Percentiles rank a stretch among this genome's conserved stretches.
Evolutionary conservation across 2,888 invertebrate genomes (phyloP).

Genomic region (Cyclophora punctaria): DNA sequence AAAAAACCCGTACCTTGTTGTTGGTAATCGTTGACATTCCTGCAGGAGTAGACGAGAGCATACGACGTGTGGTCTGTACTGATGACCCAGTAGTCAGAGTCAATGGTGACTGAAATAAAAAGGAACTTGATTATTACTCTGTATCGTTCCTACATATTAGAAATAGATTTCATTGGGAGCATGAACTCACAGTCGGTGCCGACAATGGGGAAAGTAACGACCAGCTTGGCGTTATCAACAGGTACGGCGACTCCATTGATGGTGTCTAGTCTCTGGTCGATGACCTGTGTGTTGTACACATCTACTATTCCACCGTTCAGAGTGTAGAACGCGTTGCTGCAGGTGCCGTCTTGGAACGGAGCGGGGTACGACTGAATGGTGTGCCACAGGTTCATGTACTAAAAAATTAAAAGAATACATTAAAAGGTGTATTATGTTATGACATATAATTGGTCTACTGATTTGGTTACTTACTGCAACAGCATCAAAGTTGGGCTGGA

Average conservation of each 20-base stretch:
- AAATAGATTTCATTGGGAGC: no score
- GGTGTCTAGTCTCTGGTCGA: slow-evolving; percentile 59
- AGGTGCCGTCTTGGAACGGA: slow-evolving; percentile 39
- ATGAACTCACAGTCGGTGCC: slow-evolving; percentile 54
- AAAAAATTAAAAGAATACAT: slow-evolving; percentile 12
- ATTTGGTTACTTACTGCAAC: slow-evolving; percentile 29
- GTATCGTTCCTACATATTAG: no score
- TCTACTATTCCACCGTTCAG: slow-evolving; percentile 31
- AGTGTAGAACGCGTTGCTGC: slow-evolving; percentile 44
- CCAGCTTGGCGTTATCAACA: slow-evolving; percentile 68
- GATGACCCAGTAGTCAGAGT: slow-evolving; percentile 25
- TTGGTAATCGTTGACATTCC: slow-evolving; percentile 34
- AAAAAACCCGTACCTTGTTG: slow-evolving; percentile 22
- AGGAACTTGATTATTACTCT: not conserved
- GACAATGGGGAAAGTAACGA: slow-evolving; percentile 72
- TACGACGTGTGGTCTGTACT: slow-evolving; percentile 77
- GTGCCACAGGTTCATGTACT: slow-evolving; percentile 54
- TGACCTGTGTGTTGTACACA: slow-evolving; percentile 49
- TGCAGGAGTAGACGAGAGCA: slow-evolving; percentile 77
- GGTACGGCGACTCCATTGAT: slow-evolving; percentile 67
- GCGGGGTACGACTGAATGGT: slow-evolving; percentile 49
- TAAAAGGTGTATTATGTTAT: not conserved
- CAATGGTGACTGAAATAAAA: slow-evolving; percentile 28
- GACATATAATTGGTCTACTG: no score
- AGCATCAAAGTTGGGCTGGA: slow-evolving; percentile 32